phyloP scores from a whole-genome alignment of 2,113 vertebrate species.

The Illadopsis cleaveri region DNA sequence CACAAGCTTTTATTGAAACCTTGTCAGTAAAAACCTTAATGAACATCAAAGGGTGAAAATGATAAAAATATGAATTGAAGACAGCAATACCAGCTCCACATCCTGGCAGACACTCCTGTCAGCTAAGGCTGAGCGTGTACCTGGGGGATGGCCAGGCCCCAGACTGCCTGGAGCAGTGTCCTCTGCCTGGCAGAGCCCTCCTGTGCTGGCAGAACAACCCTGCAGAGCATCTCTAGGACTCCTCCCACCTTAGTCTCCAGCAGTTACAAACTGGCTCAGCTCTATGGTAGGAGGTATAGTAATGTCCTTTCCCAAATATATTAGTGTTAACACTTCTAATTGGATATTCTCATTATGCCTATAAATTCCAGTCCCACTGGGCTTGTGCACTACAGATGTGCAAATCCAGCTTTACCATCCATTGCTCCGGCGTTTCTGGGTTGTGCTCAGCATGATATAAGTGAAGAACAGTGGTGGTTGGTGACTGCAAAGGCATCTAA shows the following conservation, averaged over 20 bases:
- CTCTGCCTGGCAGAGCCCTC: not conserved
- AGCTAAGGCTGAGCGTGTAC: not conserved
- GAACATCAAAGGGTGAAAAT: not conserved
- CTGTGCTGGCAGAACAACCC: not conserved
- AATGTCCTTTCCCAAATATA: not conserved
- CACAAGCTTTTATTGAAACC: not conserved
- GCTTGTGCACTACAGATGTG: not conserved
- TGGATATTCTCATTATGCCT: not conserved
- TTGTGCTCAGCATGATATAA: constrained; percentile 8
- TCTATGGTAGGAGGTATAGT: not conserved
- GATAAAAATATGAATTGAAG: not conserved
- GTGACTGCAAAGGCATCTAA: constrained; percentile 8
- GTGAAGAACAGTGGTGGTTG: not conserved
- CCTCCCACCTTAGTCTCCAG: not conserved
- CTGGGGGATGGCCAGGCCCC: not conserved
- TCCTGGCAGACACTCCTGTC: not conserved
- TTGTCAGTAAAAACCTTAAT: not conserved
- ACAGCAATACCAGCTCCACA: not conserved
- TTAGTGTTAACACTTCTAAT: constrained; percentile 11
- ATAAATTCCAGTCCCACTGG: not conserved
- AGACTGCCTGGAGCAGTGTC: not conserved
- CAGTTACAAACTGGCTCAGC: not conserved
- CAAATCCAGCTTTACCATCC: not conserved
- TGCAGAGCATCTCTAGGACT: not conserved
- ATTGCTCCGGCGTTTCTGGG: not conserved